Evolutionary conservation across 53 echinoderm and acorn worm genomes (phyloP).

Genomic region (Antedon mediterranea): DNA sequence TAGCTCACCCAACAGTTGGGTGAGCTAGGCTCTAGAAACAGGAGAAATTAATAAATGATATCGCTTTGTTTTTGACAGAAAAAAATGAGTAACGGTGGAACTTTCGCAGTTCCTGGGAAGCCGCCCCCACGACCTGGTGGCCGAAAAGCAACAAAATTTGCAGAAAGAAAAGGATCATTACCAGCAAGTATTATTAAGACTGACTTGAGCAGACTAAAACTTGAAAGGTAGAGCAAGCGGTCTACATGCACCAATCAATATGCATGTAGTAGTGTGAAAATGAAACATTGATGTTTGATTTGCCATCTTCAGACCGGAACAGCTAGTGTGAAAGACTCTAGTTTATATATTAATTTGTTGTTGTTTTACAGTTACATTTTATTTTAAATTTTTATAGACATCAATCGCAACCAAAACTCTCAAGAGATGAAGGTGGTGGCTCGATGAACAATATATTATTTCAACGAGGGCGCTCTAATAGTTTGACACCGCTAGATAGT

Average conservation of each 20-base stretch:
- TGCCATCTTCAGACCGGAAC: no score
- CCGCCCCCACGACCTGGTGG: not conserved
- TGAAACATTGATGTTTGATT: no score
- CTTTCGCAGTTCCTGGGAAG: slow-evolving; percentile 4
- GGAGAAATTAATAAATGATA: no score
- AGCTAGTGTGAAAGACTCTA: no score
- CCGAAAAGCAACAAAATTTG: not conserved
- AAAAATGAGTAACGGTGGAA: not conserved
- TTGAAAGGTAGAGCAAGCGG: slow-evolving; percentile 28
- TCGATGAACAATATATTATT: slow-evolving; percentile 33
- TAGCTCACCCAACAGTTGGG: no score
- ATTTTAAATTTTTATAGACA: slow-evolving; percentile 29
- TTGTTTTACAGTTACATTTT: no score
- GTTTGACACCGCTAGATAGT: slow-evolving; percentile 42
- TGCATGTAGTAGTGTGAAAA: no score
- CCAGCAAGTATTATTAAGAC: slow-evolving; percentile 17
- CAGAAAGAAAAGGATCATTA: slow-evolving; percentile 21
- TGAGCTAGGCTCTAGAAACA: no score
- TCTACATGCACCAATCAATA: no score
- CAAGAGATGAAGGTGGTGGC: slow-evolving; percentile 10
- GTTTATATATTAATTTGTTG: no score
- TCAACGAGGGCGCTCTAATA: slow-evolving; percentile 49
- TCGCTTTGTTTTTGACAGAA: no score
- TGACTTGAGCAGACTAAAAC: slow-evolving; percentile 17
- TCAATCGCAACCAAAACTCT: slow-evolving; percentile 69